These are phyloP conservation scores for Casuarius casuarius DNA, from an alignment of 2,113 vertebrate species.

Conservation along the genomic window DNA sequence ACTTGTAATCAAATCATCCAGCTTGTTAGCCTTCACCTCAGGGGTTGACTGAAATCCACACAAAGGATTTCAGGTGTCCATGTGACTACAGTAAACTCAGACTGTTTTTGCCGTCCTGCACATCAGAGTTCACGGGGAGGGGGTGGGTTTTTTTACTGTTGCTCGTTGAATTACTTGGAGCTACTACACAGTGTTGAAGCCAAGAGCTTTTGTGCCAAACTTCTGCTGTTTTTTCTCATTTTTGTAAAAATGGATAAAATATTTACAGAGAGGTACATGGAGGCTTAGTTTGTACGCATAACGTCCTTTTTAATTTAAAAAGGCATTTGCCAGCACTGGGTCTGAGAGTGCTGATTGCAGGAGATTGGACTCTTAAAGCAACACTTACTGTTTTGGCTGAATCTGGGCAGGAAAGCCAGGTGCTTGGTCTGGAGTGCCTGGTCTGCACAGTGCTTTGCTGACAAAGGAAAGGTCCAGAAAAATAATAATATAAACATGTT, in stretches of 20 bases:
- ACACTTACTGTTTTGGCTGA: not conserved
- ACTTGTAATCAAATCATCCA: not conserved
- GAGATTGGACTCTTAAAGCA: not conserved
- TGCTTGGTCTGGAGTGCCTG: not conserved
- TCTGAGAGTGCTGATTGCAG: not conserved
- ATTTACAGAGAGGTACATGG: not conserved
- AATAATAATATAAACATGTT: not conserved
- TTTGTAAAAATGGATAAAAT: not conserved
- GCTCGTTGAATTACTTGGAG: not conserved
- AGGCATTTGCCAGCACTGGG: not conserved
- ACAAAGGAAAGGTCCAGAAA: too few species aligned
- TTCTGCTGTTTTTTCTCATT: accelerated
- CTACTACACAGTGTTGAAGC: not conserved
- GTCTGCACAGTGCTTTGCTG: not conserved
- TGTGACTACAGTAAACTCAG: not conserved
- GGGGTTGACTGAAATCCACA: not conserved
- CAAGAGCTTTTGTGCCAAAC: not conserved
- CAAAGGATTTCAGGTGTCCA: not conserved
- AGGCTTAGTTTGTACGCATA: not conserved
- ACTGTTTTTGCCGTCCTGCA: not conserved
- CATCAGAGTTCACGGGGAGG: not conserved
- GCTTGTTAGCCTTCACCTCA: not conserved
- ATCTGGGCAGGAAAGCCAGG: not conserved
- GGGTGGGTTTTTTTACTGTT: not conserved
- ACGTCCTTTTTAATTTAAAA: not conserved